Evolutionary conservation across 2,113 vertebrate species (phyloP).

Genomic region (Synchiropus splendidus): DNA sequence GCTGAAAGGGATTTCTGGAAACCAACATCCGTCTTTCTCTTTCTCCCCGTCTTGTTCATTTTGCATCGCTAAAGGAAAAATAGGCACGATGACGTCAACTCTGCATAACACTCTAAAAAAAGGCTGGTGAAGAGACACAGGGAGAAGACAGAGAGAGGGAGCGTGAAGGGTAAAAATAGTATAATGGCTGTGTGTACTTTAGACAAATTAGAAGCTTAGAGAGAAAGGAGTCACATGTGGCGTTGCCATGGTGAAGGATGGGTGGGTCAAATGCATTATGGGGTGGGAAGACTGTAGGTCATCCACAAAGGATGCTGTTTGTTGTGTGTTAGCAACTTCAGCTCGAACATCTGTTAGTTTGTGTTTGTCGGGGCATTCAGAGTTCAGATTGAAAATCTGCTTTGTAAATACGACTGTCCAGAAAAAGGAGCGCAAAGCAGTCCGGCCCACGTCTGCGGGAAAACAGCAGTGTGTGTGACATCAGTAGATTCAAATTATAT

Average conservation of each 20-base stretch:
- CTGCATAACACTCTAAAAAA: constrained; percentile 40
- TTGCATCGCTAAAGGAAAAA: constrained; percentile 34
- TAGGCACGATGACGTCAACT: constrained; percentile 44
- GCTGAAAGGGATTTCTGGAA: constrained; percentile 30
- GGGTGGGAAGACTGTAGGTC: constrained; percentile 34
- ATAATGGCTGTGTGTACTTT: constrained; percentile 49
- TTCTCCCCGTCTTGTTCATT: constrained; percentile 17
- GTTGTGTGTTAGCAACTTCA: constrained; percentile 4
- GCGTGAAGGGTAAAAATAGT: constrained; percentile 49
- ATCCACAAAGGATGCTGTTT: constrained; percentile 16
- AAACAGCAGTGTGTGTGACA: no score
- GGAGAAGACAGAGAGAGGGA: constrained; percentile 11
- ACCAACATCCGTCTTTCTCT: constrained; percentile 17
- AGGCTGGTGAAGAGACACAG: constrained; percentile 9
- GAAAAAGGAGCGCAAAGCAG: no score
- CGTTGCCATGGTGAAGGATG: constrained; percentile 30
- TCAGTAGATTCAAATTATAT: no score
- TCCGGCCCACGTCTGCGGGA: no score
- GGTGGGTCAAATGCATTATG: constrained; percentile 35
- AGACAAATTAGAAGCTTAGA: constrained; percentile 55
- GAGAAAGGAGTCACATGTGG: constrained; percentile 34
- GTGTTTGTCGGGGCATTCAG: no score
- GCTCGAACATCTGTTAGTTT: no score
- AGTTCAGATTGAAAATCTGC: no score
- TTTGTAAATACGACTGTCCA: no score